Evolutionary conservation across 2,113 vertebrate genomes (phyloP).

Genomic region (Turnix velox): DNA sequence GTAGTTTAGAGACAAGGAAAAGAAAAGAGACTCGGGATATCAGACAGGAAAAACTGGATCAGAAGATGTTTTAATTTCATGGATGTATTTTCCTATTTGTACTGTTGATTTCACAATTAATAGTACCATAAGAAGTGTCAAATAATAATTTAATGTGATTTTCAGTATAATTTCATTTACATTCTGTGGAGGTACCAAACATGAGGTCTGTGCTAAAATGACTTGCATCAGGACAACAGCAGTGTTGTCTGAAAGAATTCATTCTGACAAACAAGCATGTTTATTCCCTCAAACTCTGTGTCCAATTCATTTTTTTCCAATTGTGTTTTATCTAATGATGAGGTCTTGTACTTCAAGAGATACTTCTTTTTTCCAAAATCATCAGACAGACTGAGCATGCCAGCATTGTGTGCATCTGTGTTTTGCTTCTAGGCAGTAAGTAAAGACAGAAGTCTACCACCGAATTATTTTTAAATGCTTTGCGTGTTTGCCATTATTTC

Average conservation of each 20-base stretch:
- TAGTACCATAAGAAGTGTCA: not conserved
- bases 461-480: not conserved
- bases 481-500: not conserved
- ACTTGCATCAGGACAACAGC: not conserved
- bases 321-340: not conserved
- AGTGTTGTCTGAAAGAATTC: not conserved
- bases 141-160: not conserved
- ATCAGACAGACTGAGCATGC: not conserved
- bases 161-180: not conserved
- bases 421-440: not conserved
- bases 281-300: not conserved
- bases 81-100: not conserved
- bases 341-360: not conserved
- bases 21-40: not conserved
- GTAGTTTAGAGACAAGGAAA: not conserved
- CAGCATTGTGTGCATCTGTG: not conserved
- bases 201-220: not conserved
- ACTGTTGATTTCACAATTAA: conserved; percentile 8
- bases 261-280: not conserved
- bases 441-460: not conserved
- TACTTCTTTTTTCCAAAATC: not conserved
- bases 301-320: not conserved
- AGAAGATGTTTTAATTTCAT: conserved; percentile 31
- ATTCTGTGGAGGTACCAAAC: not conserved
- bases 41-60: not conserved